Conservation (phyloP, 1,140 invertebrate species). For the Papilio dardanus region DNA sequence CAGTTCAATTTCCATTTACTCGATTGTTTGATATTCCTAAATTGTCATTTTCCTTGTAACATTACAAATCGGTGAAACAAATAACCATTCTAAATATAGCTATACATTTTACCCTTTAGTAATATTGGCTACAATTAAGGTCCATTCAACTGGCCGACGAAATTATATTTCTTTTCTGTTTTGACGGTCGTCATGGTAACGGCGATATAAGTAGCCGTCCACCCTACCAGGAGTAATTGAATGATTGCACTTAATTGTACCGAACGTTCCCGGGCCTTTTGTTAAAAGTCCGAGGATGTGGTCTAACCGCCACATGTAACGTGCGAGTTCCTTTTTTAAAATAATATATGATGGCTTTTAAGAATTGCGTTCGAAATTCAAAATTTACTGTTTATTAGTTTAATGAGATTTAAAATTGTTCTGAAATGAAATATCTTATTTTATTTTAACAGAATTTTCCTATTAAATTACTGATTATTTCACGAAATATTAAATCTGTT, state of each 20-base stretch:
- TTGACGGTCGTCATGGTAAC: conserved; percentile 45
- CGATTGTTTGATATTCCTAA: too few relatives aligned
- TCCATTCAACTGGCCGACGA: conserved; percentile 17
- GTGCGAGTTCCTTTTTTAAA: background rate
- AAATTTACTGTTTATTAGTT: background rate
- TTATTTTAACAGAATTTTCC: background rate
- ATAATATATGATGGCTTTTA: conserved; percentile 14
- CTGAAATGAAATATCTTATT: background rate
- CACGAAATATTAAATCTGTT: too few relatives aligned
- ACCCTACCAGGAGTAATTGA: conserved; percentile 59
- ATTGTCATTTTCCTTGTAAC: too few relatives aligned
- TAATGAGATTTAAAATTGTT: conserved; percentile 2
- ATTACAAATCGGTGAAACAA: conserved; percentile 13
- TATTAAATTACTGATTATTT: too few relatives aligned
- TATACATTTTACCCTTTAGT: conserved; percentile 1
- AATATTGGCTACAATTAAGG: conserved; percentile 5
- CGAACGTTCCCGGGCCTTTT: conserved; percentile 47
- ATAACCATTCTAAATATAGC: background rate
- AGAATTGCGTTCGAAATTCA: conserved; percentile 22
- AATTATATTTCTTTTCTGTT: conserved; percentile 41
- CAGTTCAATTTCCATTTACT: too few relatives aligned
- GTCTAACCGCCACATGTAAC: conserved; percentile 55
- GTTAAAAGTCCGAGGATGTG: conserved; percentile 54
- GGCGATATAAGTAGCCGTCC: conserved; percentile 40
- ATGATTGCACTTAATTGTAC: conserved; percentile 67